Conservation (phyloP, 2,797 vertebrate species). For the Argyrosomus regius region DNA sequence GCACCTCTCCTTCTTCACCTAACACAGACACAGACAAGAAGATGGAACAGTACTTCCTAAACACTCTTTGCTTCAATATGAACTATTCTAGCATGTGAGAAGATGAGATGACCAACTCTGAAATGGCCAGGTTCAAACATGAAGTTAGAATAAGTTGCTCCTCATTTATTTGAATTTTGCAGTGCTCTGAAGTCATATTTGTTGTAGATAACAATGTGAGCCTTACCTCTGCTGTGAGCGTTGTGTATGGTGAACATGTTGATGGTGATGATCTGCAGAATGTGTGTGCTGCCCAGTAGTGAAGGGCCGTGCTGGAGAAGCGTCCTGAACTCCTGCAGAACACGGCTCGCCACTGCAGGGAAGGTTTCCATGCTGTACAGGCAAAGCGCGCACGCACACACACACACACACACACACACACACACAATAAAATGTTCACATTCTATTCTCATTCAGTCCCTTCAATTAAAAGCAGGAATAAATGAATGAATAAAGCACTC, state of each 20-base stretch:
- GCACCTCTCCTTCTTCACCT: constrained; percentile 87
- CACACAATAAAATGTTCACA: not conserved
- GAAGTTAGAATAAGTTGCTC: not conserved
- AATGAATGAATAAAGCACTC: constrained; percentile 75
- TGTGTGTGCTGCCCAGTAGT: constrained; percentile 91
- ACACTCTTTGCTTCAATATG: not conserved
- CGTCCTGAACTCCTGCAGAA: constrained; percentile 93
- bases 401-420: constrained; percentile 12
- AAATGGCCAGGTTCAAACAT: not conserved
- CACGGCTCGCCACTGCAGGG: constrained; percentile 89
- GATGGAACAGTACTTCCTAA: not conserved
- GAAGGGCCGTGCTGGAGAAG: constrained; percentile 94
- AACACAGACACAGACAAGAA: constrained; percentile 14
- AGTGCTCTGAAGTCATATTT: not conserved
- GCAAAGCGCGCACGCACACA: constrained; percentile 17
- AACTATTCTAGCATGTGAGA: no score
- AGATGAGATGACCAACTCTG: not conserved
- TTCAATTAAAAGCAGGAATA: constrained; percentile 14
- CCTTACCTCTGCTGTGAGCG: constrained; percentile 85
- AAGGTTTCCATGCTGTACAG: constrained; percentile 95
- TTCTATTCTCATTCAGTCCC: constrained; percentile 70
- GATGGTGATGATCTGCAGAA: constrained; percentile 97
- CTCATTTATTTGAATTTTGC: not conserved
- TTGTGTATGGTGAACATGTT: constrained; percentile 99
- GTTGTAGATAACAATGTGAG: not conserved